Evolutionary conservation across 2,113 vertebrate species (phyloP).

Genomic region (Siniperca knerii): DNA sequence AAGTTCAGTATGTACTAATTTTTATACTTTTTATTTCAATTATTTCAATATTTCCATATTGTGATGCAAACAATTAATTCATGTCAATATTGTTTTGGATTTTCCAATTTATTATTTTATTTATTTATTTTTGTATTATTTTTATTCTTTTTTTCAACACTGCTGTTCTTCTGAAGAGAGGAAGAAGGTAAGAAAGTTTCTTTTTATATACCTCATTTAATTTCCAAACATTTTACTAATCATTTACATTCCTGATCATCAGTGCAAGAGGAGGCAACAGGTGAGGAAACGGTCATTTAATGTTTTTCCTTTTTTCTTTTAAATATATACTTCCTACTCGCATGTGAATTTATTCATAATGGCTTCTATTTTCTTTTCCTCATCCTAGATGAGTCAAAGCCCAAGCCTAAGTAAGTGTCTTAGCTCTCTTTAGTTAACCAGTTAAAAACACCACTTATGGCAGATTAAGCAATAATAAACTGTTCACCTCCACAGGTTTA

Average conservation of each 20-base stretch:
- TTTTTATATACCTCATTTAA: neutral
- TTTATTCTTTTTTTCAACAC: conserved; percentile 7
- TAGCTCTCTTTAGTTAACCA: neutral
- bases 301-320: neutral
- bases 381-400: conserved; percentile 79
- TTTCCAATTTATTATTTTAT: neutral
- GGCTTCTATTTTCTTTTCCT: neutral
- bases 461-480: neutral
- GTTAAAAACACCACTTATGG: neutral
- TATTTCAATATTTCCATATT: neutral
- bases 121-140: neutral
- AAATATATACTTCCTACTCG: neutral
- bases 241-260: conserved; percentile 10
- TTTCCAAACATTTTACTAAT: conserved; percentile 4
- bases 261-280: conserved; percentile 51
- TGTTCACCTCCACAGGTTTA: conserved; percentile 71
- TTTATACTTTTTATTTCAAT: conserved; percentile 1
- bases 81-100: neutral
- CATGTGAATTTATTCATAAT: neutral
- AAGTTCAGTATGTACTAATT: conserved; percentile 75
- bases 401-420: conserved; percentile 84
- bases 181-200: conserved; percentile 72
- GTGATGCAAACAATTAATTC: neutral
- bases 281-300: neutral
- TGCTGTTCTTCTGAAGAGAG: conserved; percentile 65